These are phyloP conservation scores for Ictidomys tridecemlineatus DNA, from an alignment of 2,113 vertebrate species.

Conservation along the genomic window DNA sequence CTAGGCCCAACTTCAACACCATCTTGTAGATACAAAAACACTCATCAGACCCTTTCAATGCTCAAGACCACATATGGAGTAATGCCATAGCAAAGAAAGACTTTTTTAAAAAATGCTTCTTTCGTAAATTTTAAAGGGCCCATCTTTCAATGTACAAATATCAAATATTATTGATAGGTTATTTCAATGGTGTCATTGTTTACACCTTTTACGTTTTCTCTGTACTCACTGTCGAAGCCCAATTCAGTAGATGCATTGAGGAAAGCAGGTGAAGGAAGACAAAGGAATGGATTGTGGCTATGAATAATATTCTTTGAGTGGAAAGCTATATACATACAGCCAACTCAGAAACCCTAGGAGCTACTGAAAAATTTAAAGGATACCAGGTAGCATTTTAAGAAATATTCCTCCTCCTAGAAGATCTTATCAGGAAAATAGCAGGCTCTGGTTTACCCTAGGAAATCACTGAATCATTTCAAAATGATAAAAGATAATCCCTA, in stretches of 20 bases:
- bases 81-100: neutral
- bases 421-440: conserved; percentile 38
- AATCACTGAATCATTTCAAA: conserved; percentile 37
- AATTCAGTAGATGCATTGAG: neutral
- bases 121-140: neutral
- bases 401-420: neutral
- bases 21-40: conserved; percentile 71
- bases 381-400: neutral
- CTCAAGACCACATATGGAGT: neutral
- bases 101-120: neutral
- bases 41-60: neutral
- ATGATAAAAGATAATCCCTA: neutral
- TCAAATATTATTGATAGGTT: neutral
- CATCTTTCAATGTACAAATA: neutral
- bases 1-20: conserved; percentile 67
- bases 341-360: neutral
- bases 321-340: neutral
- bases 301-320: neutral
- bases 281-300: neutral
- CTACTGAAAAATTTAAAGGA: neutral
- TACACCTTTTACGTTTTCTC: neutral
- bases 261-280: no score
- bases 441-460: neutral
- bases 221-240: neutral
- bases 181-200: neutral